Conservation (phyloP, 2,797 vertebrate genomes). For the Passerculus sandwichensis region DNA sequence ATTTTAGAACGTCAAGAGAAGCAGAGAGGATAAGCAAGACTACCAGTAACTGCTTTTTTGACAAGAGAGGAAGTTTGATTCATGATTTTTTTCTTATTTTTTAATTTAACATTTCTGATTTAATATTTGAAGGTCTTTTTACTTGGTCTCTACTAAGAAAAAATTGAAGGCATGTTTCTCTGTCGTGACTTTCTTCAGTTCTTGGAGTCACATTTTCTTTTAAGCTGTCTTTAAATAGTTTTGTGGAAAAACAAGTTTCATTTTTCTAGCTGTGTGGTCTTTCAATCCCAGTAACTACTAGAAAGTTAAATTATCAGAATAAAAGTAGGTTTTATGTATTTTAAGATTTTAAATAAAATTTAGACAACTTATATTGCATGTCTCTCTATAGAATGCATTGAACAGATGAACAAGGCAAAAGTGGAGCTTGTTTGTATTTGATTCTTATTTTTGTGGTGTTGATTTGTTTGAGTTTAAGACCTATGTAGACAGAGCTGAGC, state of each 20-base stretch:
- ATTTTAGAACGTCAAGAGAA: neutral
- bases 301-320: neutral
- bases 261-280: neutral
- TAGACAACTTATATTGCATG: neutral
- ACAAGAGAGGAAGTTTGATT: neutral
- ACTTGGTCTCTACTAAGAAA: neutral
- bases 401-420: neutral
- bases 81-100: neutral
- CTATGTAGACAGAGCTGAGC: neutral
- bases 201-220: neutral
- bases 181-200: neutral
- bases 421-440: neutral
- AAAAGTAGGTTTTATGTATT: neutral
- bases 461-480: neutral
- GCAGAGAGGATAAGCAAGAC: neutral
- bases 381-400: neutral
- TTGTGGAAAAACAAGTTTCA: neutral
- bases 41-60: neutral
- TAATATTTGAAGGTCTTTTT: neutral
- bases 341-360: neutral
- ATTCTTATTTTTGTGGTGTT: neutral
- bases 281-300: neutral
- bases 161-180: neutral
- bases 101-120: neutral
- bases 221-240: neutral